Evolutionary conservation across 1,140 invertebrate genomes (phyloP).

Genomic region (Hycleus phaleratus): DNA sequence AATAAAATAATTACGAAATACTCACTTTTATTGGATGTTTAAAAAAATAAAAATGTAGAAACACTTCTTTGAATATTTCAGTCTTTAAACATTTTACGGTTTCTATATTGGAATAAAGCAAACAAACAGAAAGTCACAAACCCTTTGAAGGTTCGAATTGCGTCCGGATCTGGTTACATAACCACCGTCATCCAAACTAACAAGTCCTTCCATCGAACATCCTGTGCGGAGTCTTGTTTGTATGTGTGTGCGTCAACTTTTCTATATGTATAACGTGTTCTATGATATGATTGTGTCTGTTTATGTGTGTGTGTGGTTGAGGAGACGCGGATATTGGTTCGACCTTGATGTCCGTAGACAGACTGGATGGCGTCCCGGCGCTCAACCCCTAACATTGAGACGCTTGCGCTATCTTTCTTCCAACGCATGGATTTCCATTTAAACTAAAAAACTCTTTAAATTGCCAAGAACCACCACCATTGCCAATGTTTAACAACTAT

Average conservation of each 20-base stretch:
- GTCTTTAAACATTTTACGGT: too few species aligned
- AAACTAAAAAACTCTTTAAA: slow-evolving; percentile 8
- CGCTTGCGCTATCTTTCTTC: slow-evolving; percentile 18
- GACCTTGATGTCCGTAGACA: slow-evolving; percentile 33
- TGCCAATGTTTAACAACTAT: too few species aligned
- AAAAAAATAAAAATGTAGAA: too few species aligned
- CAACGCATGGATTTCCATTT: slow-evolving; percentile 10
- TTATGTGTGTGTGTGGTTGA: neutral
- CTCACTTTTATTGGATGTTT: too few species aligned
- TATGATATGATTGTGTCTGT: too few species aligned
- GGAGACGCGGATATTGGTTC: slow-evolving; percentile 2
- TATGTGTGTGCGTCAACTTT: neutral
- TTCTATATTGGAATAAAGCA: too few species aligned
- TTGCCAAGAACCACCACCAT: neutral
- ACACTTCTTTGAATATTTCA: too few species aligned
- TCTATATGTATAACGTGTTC: neutral
- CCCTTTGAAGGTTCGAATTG: neutral
- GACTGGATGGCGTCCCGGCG: slow-evolving; percentile 32
- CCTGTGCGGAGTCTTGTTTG: neutral
- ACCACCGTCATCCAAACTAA: neutral
- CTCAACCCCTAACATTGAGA: slow-evolving; percentile 18
- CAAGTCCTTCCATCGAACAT: neutral
- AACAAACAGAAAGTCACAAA: too few species aligned
- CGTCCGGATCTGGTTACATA: neutral
- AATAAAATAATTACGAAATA: too few species aligned